Conservation (phyloP, 2,797 vertebrate species). For the Scolopax bukidnonensis region DNA sequence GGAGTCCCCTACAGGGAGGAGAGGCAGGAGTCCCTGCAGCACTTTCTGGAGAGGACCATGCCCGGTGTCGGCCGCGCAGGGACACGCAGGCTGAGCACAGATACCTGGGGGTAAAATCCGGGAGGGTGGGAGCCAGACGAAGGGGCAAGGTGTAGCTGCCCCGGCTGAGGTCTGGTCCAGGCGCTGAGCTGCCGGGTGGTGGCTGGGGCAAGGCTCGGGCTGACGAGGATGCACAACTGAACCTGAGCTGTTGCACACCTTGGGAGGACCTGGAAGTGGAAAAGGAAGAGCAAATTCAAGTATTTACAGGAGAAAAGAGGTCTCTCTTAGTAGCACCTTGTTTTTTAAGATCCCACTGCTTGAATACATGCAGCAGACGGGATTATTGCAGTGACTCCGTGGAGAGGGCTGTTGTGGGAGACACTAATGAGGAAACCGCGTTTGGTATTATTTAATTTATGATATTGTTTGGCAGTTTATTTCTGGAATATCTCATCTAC, state of each 20-base stretch:
- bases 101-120: fast-evolving
- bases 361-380: not conserved
- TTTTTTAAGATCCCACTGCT: not conserved
- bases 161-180: not conserved
- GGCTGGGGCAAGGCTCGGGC: not conserved
- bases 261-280: not conserved
- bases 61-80: not conserved
- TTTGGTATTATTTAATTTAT: not conserved
- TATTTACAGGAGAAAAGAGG: not conserved
- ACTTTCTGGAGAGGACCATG: not conserved
- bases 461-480: not conserved
- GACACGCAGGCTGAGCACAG: not conserved
- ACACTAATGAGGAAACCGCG: not conserved
- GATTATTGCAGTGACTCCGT: fast-evolving
- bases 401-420: not conserved
- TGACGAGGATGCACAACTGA: not conserved
- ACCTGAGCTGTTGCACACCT: not conserved
- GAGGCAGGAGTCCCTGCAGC: not conserved
- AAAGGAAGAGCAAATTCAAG: not conserved
- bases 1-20: not conserved
- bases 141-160: not conserved
- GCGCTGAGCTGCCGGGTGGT: not conserved
- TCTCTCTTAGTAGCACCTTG: not conserved
- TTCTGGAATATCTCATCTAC: not conserved
- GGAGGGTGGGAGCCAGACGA: not conserved